These are phyloP conservation scores for Tragelaphus oryx DNA, from an alignment of 2,797 vertebrate genomes.

Conservation along the genomic window DNA sequence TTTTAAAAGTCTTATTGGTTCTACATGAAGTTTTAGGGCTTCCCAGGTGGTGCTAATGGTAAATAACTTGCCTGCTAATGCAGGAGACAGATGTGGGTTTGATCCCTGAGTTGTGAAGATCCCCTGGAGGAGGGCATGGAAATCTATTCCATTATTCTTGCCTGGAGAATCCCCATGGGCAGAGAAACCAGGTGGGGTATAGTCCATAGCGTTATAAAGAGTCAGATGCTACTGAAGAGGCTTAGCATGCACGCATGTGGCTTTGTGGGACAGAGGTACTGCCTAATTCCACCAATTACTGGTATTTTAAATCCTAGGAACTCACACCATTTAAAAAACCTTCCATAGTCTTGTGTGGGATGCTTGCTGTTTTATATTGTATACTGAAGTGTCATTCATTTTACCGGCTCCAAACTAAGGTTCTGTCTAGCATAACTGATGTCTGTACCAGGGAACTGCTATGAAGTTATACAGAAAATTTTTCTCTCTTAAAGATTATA, in stretches of 20 bases:
- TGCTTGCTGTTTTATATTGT: not conserved
- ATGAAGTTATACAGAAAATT: not conserved
- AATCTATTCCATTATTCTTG: not conserved
- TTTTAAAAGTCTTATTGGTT: not conserved
- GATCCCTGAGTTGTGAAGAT: not conserved
- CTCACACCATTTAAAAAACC: not conserved
- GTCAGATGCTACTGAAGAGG: not conserved
- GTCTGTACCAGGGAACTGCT: not conserved
- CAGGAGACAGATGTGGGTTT: not conserved
- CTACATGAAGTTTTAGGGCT: not conserved
- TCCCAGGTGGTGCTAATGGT: not conserved
- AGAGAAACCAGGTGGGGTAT: not conserved
- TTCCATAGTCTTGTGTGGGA: not conserved
- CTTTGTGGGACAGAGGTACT: not conserved
- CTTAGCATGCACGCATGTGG: not conserved
- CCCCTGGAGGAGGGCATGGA: not conserved
- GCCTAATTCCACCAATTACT: not conserved
- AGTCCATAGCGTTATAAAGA: not conserved
- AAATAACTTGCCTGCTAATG: not conserved
- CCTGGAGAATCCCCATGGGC: not conserved
- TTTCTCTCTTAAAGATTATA: slow-evolving; percentile 16
- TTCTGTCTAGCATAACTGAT: not conserved
- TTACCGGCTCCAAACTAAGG: not conserved
- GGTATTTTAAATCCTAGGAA: not conserved
- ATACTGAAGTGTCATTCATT: not conserved